Conservation (phyloP, 92 coral and sea anemone species). For the Parazoanthus darwini region DNA sequence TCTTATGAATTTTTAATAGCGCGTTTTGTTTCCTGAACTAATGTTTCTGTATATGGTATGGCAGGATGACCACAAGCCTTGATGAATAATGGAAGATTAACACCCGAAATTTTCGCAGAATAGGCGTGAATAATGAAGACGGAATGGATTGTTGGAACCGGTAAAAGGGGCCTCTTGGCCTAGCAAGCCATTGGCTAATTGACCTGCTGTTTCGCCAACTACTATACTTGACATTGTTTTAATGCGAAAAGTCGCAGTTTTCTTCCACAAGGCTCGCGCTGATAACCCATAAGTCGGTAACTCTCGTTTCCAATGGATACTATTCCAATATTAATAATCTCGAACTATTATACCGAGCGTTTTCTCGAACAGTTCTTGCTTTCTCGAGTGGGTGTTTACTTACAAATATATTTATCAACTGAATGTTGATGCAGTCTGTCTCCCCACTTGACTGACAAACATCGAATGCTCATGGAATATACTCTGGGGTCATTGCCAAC, state of each 20-base stretch:
- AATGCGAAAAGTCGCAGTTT: background rate
- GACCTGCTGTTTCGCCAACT: background rate
- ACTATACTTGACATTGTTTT: background rate
- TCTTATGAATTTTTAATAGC: slow-evolving; percentile 21
- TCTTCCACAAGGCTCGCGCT: no score
- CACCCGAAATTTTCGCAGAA: background rate
- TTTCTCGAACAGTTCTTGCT: no score
- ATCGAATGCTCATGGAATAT: no score
- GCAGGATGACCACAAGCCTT: slow-evolving; percentile 1
- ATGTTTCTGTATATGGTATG: slow-evolving; percentile 18
- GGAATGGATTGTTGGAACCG: background rate
- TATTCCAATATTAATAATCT: no score
- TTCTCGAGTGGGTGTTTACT: no score
- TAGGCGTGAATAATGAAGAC: background rate
- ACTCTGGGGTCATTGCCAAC: no score
- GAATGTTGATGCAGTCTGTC: no score
- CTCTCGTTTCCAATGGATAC: no score
- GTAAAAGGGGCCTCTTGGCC: background rate
- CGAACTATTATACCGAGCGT: no score
- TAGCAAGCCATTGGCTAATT: background rate
- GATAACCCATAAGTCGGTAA: no score
- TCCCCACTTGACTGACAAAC: no score
- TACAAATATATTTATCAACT: no score
- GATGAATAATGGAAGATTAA: background rate
- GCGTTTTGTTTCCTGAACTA: slow-evolving; percentile 14